Conservation (phyloP, 1,140 invertebrate species). For the Zeugodacus cucurbitae region DNA sequence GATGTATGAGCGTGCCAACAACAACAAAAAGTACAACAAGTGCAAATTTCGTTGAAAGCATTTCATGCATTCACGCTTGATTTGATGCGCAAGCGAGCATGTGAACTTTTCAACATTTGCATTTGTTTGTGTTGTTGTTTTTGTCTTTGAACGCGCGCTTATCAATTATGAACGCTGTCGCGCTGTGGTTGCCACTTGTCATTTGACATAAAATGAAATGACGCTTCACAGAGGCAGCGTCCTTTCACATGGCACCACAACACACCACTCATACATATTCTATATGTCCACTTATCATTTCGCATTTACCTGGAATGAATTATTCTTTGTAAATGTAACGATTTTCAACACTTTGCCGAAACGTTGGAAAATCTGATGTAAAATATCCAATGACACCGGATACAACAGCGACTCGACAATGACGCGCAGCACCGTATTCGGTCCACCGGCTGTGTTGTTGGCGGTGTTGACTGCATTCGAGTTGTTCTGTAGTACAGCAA, state of each 20-base stretch:
- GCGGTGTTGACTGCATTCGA: slow-evolving; percentile 62
- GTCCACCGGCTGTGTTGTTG: slow-evolving; percentile 80
- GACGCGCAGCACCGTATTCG: slow-evolving; percentile 95
- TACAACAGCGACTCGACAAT: slow-evolving; percentile 99
- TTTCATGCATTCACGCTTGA: not conserved
- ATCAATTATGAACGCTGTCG: slow-evolving; percentile 10
- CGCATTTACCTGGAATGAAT: slow-evolving; percentile 82
- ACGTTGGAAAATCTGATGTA: slow-evolving; percentile 97
- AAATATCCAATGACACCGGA: slow-evolving; percentile 95
- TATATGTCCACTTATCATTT: not conserved
- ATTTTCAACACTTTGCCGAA: slow-evolving; percentile 99
- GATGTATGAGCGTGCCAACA: not conserved
- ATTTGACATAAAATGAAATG: not conserved
- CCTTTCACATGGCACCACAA: no score
- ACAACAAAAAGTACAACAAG: no score
- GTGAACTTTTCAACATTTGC: not conserved
- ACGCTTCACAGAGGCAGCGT: no score
- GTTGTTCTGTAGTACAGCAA: slow-evolving; percentile 62
- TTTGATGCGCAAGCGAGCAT: not conserved
- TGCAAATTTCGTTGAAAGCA: not conserved
- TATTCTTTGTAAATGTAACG: slow-evolving; percentile 99
- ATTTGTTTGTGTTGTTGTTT: not conserved
- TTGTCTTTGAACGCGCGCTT: not conserved
- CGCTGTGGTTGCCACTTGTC: not conserved
- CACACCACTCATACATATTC: not conserved